Evolutionary conservation across 2,888 invertebrate species (phyloP).

Genomic region (Drosophila melanosoma): DNA sequence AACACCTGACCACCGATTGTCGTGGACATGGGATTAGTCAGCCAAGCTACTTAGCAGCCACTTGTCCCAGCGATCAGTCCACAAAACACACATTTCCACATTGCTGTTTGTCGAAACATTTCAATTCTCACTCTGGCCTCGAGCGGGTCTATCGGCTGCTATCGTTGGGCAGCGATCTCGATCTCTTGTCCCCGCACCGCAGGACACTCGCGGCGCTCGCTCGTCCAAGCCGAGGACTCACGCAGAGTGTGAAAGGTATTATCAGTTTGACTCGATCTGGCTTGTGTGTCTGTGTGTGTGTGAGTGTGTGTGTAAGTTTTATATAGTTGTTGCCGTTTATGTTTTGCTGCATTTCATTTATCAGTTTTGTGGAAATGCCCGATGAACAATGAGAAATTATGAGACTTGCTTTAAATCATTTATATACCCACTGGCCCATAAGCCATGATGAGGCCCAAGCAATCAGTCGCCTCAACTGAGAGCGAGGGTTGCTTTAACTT

Average conservation of each 20-base stretch:
- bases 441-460: slow-evolving; percentile 24
- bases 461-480: slow-evolving; percentile 26
- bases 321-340: slow-evolving; percentile 68
- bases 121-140: slow-evolving; percentile 52
- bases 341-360: slow-evolving; percentile 72
- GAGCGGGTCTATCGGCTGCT: slow-evolving; percentile 26
- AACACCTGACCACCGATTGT: slow-evolving; percentile 44
- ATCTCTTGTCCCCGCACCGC: slow-evolving; percentile 48
- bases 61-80: slow-evolving; percentile 46
- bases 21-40: slow-evolving; percentile 53
- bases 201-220: slow-evolving; percentile 52
- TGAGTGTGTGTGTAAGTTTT: neutral
- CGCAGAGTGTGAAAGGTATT: slow-evolving; percentile 79
- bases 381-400: slow-evolving; percentile 80
- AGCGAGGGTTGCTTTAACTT: slow-evolving; percentile 66
- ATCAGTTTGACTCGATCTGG: slow-evolving; percentile 76
- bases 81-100: slow-evolving; percentile 4
- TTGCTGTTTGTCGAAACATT: slow-evolving; percentile 50
- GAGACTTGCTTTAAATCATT: slow-evolving; percentile 80
- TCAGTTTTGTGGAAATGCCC: slow-evolving; percentile 71
- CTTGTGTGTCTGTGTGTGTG: slow-evolving; percentile 16
- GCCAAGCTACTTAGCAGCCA: slow-evolving; percentile 58
- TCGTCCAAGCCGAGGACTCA: slow-evolving; percentile 54
- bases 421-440: slow-evolving; percentile 43
- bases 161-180: slow-evolving; percentile 58